Conservation (phyloP, 2,888 invertebrate genomes). For the Urechis unicinctus region DNA sequence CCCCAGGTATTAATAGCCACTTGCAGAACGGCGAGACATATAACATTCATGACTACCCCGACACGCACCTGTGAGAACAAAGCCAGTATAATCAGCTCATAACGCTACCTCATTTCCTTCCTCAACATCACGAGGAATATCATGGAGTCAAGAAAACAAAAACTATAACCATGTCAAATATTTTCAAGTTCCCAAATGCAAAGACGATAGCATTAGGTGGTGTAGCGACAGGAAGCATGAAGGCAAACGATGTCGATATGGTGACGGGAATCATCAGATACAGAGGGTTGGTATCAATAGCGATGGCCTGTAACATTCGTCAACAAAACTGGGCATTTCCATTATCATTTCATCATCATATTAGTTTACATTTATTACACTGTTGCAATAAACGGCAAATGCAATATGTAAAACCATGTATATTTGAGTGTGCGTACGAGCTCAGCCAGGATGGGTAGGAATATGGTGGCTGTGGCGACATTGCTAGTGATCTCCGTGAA, state of each 20-base stretch:
- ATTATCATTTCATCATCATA: too few species aligned
- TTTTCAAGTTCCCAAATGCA: conserved; percentile 51
- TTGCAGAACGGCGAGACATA: too few species aligned
- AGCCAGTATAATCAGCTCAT: too few species aligned
- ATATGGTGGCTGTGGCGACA: conserved; percentile 41
- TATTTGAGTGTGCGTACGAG: conserved; percentile 18
- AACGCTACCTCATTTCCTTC: too few species aligned
- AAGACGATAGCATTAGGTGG: conserved; percentile 92
- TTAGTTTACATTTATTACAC: too few species aligned
- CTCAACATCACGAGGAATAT: too few species aligned
- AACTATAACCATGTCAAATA: conserved; percentile 47
- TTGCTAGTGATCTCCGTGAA: conserved; percentile 45
- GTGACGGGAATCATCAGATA: conserved; percentile 85
- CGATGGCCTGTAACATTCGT: conserved; percentile 62
- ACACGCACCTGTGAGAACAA: too few species aligned
- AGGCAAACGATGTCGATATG: conserved; percentile 78
- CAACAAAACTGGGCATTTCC: too few species aligned
- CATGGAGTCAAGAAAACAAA: neutral
- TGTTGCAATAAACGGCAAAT: too few species aligned
- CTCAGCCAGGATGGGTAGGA: conserved; percentile 43
- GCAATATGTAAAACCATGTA: neutral
- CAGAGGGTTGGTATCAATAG: conserved; percentile 72
- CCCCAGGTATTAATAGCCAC: too few species aligned
- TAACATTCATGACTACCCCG: too few species aligned
- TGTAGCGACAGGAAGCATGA: conserved; percentile 90